These are phyloP conservation scores for Zaprionus nigranus DNA, from an alignment of 1,140 invertebrate species.

Conservation along the genomic window DNA sequence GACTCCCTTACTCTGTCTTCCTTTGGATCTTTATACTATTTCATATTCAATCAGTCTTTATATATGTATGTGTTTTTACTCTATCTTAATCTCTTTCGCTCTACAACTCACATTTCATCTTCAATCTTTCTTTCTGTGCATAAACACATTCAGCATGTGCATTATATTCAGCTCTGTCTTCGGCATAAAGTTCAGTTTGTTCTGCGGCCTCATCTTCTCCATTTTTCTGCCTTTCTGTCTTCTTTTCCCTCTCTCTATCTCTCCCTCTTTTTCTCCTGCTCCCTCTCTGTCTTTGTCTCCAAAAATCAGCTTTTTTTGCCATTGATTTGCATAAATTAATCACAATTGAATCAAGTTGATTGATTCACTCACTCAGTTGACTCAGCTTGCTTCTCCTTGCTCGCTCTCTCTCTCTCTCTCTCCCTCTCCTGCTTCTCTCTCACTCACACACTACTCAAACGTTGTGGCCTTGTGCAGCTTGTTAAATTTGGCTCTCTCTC, in stretches of 20 bases:
- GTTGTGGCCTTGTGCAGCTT: conserved; percentile 20
- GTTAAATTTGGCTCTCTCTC: conserved; percentile 16
- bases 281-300: not conserved
- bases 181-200: too few species aligned
- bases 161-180: too few species aligned
- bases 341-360: conserved; percentile 11
- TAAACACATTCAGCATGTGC: too few species aligned
- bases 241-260: not conserved
- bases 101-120: too few species aligned
- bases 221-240: too few species aligned
- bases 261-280: not conserved
- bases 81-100: too few species aligned
- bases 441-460: not conserved
- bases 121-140: too few species aligned
- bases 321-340: conserved; percentile 9
- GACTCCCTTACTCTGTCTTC: too few species aligned
- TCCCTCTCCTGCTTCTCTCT: not conserved
- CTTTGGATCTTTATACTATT: too few species aligned
- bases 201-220: too few species aligned
- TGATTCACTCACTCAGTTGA: conserved; percentile 4
- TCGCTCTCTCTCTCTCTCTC: not conserved
- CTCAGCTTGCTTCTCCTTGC: not conserved
- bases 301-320: conserved; percentile 8
- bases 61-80: too few species aligned
- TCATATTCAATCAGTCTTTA: too few species aligned